These are phyloP conservation scores for Craniophora ligustri DNA, from an alignment of 2,888 invertebrate species.

Conservation along the genomic window DNA sequence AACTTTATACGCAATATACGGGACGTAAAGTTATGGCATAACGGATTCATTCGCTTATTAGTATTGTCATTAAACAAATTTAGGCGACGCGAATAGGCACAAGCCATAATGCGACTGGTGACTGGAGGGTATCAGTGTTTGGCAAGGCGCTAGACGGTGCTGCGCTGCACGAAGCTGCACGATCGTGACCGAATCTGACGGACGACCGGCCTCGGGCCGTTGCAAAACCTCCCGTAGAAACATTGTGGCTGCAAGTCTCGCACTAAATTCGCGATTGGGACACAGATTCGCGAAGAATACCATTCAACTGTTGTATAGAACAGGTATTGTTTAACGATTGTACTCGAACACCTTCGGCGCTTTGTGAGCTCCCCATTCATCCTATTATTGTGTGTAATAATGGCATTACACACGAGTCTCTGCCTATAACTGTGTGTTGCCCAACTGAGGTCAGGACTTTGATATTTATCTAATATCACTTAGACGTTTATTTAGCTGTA, in stretches of 20 bases:
- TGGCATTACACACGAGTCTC: constrained; percentile 46
- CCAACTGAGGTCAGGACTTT: constrained; percentile 52
- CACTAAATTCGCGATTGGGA: constrained; percentile 81
- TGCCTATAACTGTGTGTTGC: constrained; percentile 50
- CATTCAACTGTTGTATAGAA: constrained; percentile 66
- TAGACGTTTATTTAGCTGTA: constrained; percentile 51
- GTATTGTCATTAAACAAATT: constrained; percentile 53
- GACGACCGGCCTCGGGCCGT: constrained; percentile 78
- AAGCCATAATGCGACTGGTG: constrained; percentile 47
- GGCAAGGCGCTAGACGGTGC: constrained; percentile 62
- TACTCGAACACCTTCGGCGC: constrained; percentile 53
- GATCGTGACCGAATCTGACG: constrained; percentile 78
- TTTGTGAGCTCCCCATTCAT: constrained; percentile 53
- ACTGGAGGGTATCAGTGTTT: constrained; percentile 58
- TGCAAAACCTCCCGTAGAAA: constrained; percentile 78
- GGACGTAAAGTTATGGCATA: constrained; percentile 9
- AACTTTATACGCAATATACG: constrained; percentile 11
- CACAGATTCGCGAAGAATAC: constrained; percentile 75
- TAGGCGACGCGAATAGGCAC: constrained; percentile 46
- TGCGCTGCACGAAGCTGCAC: constrained; percentile 69
- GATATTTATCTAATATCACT: constrained; percentile 56
- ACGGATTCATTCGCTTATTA: constrained; percentile 11
- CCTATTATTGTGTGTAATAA: constrained; percentile 49
- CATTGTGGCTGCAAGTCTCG: constrained; percentile 76
- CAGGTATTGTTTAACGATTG: constrained; percentile 62